A percentile compares a stretch with the other conserved stretches of the same genome.
phyloP scores from a whole-genome alignment of 2,888 invertebrate genomes.

The Diachrysia chrysitis region DNA sequence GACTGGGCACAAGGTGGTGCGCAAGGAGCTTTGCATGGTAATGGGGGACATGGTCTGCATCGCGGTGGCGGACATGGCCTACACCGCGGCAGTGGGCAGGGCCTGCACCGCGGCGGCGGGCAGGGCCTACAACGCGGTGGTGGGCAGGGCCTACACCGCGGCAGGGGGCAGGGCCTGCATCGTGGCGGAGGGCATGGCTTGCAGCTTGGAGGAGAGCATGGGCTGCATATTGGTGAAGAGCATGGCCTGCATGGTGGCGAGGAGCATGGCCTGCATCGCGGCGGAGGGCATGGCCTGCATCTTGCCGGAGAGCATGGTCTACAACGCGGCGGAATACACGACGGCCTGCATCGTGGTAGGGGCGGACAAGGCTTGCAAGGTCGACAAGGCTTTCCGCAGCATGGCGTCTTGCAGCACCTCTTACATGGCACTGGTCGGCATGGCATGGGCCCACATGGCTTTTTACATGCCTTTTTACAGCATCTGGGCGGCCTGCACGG shows the following conservation, averaged over 20 bases:
- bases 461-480: slow-evolving; percentile 30
- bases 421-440: slow-evolving; percentile 35
- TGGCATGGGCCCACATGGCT: slow-evolving; percentile 45
- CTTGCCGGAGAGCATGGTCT: neutral
- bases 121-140: slow-evolving; percentile 7
- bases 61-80: slow-evolving; percentile 42
- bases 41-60: slow-evolving; percentile 37
- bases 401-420: slow-evolving; percentile 29
- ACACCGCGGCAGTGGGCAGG: slow-evolving; percentile 7
- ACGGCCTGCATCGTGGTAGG: neutral
- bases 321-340: neutral
- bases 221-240: neutral
- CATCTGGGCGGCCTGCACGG: slow-evolving; percentile 43
- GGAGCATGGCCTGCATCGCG: slow-evolving; percentile 52
- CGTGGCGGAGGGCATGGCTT: neutral
- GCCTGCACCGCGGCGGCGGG: neutral
- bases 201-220: slow-evolving; percentile 18
- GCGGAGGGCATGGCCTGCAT: slow-evolving; percentile 29
- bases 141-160: slow-evolving; percentile 9
- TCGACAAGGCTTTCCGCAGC: slow-evolving; percentile 35
- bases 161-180: neutral
- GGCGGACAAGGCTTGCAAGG: slow-evolving; percentile 30
- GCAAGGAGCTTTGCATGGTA: slow-evolving; percentile 33
- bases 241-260: slow-evolving; percentile 5
- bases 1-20: slow-evolving; percentile 27